Evolutionary conservation across 2,113 vertebrate genomes (phyloP).

Genomic region (Apaloderma vittatum): DNA sequence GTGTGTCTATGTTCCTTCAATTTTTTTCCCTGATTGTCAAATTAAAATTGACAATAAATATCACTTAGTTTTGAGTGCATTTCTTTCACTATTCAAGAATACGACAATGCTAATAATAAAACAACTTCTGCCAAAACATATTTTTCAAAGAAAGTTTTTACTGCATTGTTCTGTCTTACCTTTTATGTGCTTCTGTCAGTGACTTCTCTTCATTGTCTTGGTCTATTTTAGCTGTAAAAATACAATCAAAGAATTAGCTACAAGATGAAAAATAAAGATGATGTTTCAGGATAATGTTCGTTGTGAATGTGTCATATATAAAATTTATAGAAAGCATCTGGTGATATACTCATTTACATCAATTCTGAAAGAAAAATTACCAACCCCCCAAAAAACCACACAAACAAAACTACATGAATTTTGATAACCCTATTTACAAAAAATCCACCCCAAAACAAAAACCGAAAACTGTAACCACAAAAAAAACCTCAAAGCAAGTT

Average conservation of each 20-base stretch:
- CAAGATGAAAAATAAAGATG: not conserved
- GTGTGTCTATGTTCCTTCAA: not conserved
- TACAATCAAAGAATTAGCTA: constrained; percentile 31
- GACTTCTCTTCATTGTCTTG: constrained; percentile 89
- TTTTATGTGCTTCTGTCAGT: constrained; percentile 88
- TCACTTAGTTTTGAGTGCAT: not conserved
- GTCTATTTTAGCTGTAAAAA: constrained; percentile 89
- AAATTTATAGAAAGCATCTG: not conserved
- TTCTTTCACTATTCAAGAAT: not conserved
- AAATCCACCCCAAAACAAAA: not conserved
- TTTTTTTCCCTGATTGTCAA: not conserved
- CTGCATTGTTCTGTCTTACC: constrained; percentile 78
- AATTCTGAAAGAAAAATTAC: not conserved
- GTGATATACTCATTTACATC: not conserved
- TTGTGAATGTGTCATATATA: not conserved
- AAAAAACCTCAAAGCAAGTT: not conserved
- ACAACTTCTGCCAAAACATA: not conserved
- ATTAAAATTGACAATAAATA: not conserved
- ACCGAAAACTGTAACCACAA: not conserved
- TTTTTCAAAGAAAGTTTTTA: not conserved
- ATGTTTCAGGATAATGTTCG: not conserved
- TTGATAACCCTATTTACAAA: not conserved
- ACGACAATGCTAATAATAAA: not conserved
- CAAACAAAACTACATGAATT: not conserved
- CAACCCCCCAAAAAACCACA: not conserved